phyloP scores from a whole-genome alignment of 1,140 invertebrate genomes.

The Drosophila seguyi region DNA sequence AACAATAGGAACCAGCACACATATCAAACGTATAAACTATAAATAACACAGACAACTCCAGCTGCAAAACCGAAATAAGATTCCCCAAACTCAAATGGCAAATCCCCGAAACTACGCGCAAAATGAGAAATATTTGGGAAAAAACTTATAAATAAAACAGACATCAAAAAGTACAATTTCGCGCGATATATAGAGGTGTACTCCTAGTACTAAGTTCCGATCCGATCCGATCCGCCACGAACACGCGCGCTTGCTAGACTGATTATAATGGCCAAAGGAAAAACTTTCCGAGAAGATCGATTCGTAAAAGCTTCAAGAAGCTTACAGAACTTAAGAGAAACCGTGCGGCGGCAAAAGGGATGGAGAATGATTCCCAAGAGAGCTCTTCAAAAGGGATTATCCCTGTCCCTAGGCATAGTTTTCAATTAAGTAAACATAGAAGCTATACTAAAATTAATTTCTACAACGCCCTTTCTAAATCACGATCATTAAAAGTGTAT shows the following conservation, averaged over 20 bases:
- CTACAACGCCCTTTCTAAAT: constrained; percentile 17
- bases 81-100: constrained; percentile 57
- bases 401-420: constrained; percentile 11
- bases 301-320: constrained; percentile 59
- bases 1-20: constrained; percentile 61
- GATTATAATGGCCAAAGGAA: constrained; percentile 62
- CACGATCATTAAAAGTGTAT: constrained; percentile 64
- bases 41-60: constrained; percentile 69
- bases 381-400: constrained; percentile 20
- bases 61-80: constrained; percentile 45
- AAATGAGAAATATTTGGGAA: constrained; percentile 41
- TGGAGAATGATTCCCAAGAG: constrained; percentile 13
- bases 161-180: constrained; percentile 35
- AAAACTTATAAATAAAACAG: constrained; percentile 70
- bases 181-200: constrained; percentile 14
- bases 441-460: constrained; percentile 58
- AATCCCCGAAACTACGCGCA: constrained; percentile 50
- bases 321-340: constrained; percentile 46
- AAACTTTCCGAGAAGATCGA: constrained; percentile 61
- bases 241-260: constrained; percentile 61
- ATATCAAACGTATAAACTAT: constrained; percentile 53
- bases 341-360: constrained; percentile 5
- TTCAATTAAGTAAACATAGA: constrained; percentile 68
- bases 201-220: constrained; percentile 6
- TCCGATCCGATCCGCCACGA: constrained; percentile 47